Percentiles rank a stretch among this genome's conserved stretches.
Conservation (phyloP, 1,140 invertebrate genomes). For the Caenorhabditis tropicalis region DNA sequence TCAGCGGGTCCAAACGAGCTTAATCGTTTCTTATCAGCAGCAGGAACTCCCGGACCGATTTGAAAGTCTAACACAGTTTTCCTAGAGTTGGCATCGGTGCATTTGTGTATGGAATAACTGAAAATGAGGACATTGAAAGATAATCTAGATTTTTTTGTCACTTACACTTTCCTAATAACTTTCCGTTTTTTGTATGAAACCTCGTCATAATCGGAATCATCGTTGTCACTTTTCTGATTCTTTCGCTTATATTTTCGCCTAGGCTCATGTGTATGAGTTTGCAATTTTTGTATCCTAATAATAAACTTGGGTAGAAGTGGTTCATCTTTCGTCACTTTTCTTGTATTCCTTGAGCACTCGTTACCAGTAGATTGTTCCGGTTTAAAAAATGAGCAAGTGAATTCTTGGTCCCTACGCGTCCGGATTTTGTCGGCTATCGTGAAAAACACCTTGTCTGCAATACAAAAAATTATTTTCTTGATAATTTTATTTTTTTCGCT, state of each 20-base stretch:
- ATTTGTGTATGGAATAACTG: slow-evolving; percentile 6
- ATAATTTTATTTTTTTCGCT: not conserved
- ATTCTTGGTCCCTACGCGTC: not conserved
- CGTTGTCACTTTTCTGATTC: slow-evolving; percentile 46
- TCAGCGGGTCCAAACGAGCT: slow-evolving; percentile 50
- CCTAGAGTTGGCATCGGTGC: not conserved
- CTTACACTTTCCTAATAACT: slow-evolving; percentile 15
- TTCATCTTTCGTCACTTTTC: not conserved
- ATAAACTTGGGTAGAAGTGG: slow-evolving; percentile 55
- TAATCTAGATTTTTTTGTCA: not conserved
- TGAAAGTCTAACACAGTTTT: not conserved
- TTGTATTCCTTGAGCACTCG: not conserved
- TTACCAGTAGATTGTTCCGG: not conserved
- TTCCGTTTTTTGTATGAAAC: not conserved
- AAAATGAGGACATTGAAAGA: not conserved
- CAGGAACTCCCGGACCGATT: not conserved
- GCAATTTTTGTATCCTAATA: slow-evolving; percentile 38
- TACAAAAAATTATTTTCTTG: not conserved
- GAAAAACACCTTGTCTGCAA: slow-evolving; percentile 3
- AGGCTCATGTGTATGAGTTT: not conserved
- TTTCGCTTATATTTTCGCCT: slow-evolving; percentile 52
- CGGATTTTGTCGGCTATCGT: not conserved
- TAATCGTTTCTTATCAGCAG: slow-evolving; percentile 31
- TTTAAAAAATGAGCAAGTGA: not conserved
- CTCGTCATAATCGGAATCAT: slow-evolving; percentile 53